Evolutionary conservation across 2,888 invertebrate genomes (phyloP).

Genomic region (Xylocampa areola): DNA sequence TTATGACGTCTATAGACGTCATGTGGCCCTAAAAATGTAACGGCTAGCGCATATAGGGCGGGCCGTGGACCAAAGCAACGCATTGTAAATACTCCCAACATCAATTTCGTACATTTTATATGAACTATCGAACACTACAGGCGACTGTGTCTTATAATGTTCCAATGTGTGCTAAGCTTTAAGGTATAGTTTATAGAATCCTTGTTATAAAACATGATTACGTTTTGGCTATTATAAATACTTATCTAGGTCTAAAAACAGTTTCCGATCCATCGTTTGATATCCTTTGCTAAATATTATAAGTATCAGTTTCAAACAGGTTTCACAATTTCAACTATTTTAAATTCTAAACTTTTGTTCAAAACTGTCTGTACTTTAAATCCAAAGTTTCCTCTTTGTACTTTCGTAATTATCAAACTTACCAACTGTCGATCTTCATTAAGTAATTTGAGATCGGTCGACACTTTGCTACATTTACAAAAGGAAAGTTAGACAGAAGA

Average conservation of each 20-base stretch:
- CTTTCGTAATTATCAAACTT: conserved; percentile 58
- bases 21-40: no score
- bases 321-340: conserved; percentile 49
- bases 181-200: no score
- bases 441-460: conserved; percentile 47
- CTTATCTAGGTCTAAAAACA: conserved; percentile 17
- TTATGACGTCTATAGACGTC: no score
- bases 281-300: conserved; percentile 18
- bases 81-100: no score
- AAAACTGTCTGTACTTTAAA: conserved; percentile 50
- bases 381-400: conserved; percentile 48
- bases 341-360: conserved; percentile 39
- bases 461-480: conserved; percentile 33
- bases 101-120: no score
- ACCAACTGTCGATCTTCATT: conserved; percentile 57
- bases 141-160: no score
- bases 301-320: conserved; percentile 12
- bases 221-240: neutral
- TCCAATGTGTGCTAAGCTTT: no score
- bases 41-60: no score
- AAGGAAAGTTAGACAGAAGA: conserved; percentile 15
- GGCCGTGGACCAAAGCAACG: no score
- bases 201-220: no score
- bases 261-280: conserved; percentile 27
- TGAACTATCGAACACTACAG: no score